Percentiles rank a stretch among this genome's conserved stretches.
Evolutionary conservation across 2,888 invertebrate genomes (phyloP).

Genomic region (Willowsia nigromaculata): DNA sequence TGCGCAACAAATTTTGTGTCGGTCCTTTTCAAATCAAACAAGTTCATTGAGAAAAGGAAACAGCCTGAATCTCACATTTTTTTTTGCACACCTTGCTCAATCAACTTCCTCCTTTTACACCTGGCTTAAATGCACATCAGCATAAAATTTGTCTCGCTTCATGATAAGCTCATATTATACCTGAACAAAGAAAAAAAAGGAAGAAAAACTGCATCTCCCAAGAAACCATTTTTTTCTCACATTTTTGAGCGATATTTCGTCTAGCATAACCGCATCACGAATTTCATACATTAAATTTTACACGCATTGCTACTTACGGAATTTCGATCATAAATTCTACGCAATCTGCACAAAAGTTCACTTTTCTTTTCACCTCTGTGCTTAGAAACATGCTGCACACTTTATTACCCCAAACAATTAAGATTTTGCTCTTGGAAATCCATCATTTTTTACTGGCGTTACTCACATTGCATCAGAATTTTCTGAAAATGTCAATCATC

Average conservation of each 20-base stretch:
- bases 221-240: no score
- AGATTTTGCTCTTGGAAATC: no score
- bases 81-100: not conserved
- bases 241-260: slow-evolving; percentile 14
- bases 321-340: not conserved
- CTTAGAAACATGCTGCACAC: slow-evolving; percentile 13
- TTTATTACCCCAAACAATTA: not conserved
- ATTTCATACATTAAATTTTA: slow-evolving; percentile 33
- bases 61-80: not conserved
- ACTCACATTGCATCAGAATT: no score
- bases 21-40: not conserved
- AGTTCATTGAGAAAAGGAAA: slow-evolving; percentile 21
- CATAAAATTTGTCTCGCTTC: no score
- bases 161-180: no score
- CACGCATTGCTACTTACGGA: not conserved
- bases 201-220: not conserved
- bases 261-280: slow-evolving; percentile 41
- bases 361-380: slow-evolving; percentile 65
- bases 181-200: no score
- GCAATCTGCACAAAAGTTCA: slow-evolving; percentile 32
- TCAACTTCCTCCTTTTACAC: not conserved
- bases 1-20: not conserved
- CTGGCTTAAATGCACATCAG: not conserved
- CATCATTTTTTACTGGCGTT: not conserved
- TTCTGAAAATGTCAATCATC: no score